Conservation (phyloP, 2,888 invertebrate species). For the Limnephilus auricula region DNA sequence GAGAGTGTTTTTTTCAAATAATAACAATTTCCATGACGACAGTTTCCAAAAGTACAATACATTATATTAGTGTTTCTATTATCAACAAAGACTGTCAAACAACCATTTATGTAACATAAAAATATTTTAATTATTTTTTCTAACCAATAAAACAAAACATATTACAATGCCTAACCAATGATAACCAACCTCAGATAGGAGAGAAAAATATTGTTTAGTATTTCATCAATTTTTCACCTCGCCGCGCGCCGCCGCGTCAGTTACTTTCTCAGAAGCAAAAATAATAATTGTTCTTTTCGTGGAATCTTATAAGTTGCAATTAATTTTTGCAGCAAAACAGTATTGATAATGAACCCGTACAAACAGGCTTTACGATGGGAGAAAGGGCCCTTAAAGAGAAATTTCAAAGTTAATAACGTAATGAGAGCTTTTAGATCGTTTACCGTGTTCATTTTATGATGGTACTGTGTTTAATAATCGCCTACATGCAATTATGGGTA, state of each 20-base stretch:
- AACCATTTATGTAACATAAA: no score
- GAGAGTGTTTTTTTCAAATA: no score
- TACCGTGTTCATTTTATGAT: neutral
- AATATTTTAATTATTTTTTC: no score
- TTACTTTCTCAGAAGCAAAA: neutral
- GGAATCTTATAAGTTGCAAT: neutral
- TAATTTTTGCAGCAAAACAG: neutral
- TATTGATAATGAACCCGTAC: neutral
- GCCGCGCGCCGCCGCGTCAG: neutral
- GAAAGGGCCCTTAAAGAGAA: neutral
- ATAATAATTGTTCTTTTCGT: neutral
- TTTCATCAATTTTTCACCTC: no score
- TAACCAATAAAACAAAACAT: no score
- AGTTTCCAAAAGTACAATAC: no score
- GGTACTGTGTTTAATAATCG: neutral
- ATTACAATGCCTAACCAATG: no score
- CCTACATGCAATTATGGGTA: neutral
- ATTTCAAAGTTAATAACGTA: neutral
- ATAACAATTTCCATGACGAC: no score
- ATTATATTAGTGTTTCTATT: no score
- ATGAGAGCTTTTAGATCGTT: neutral
- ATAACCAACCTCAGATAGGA: no score
- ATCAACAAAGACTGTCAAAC: no score
- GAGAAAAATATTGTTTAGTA: neutral
- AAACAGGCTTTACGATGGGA: neutral